phyloP scores from a whole-genome alignment of 2,113 vertebrate species.

The Hypomesus transpacificus region DNA sequence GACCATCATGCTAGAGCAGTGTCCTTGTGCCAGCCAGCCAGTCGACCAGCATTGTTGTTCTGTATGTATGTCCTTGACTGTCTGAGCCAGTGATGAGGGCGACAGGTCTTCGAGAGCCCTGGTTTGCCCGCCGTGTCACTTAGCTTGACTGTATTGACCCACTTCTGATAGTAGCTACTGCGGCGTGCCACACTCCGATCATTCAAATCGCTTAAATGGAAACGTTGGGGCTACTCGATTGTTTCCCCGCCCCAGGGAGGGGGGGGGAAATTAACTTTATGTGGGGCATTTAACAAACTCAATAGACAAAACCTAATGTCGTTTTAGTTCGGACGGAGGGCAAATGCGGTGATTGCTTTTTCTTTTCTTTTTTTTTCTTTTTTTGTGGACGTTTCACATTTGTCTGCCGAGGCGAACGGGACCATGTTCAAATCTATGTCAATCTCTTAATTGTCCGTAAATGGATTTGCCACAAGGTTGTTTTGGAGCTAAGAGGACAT shows the following conservation, averaged over 20 bases:
- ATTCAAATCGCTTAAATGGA: slow-evolving; percentile 73
- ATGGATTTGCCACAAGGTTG: slow-evolving; percentile 52
- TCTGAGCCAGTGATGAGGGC: slow-evolving; percentile 43
- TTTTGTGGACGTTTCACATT: slow-evolving; percentile 61
- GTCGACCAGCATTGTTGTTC: slow-evolving; percentile 12
- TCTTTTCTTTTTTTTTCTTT: slow-evolving; percentile 28
- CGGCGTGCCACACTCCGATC: slow-evolving; percentile 49
- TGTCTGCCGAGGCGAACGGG: slow-evolving; percentile 50
- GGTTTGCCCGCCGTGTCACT: slow-evolving; percentile 65
- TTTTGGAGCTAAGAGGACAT: slow-evolving; percentile 25
- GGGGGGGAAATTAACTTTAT: slow-evolving; percentile 66
- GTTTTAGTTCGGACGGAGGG: slow-evolving; percentile 64
- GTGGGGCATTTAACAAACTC: slow-evolving; percentile 73
- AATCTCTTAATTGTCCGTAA: slow-evolving; percentile 63
- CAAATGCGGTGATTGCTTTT: slow-evolving; percentile 47
- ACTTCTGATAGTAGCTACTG: slow-evolving; percentile 64
- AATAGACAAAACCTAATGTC: slow-evolving; percentile 67
- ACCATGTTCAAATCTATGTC: slow-evolving; percentile 63
- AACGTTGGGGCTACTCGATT: slow-evolving; percentile 62
- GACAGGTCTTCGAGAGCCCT: slow-evolving; percentile 34
- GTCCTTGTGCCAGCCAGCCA: slow-evolving; percentile 7
- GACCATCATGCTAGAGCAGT: slow-evolving; percentile 53
- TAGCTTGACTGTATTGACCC: slow-evolving; percentile 68
- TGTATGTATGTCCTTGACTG: slow-evolving; percentile 25
- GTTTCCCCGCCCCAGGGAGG: slow-evolving; percentile 60